phyloP scores from a whole-genome alignment of 2,797 vertebrate species.

The Alcedo atthis region DNA sequence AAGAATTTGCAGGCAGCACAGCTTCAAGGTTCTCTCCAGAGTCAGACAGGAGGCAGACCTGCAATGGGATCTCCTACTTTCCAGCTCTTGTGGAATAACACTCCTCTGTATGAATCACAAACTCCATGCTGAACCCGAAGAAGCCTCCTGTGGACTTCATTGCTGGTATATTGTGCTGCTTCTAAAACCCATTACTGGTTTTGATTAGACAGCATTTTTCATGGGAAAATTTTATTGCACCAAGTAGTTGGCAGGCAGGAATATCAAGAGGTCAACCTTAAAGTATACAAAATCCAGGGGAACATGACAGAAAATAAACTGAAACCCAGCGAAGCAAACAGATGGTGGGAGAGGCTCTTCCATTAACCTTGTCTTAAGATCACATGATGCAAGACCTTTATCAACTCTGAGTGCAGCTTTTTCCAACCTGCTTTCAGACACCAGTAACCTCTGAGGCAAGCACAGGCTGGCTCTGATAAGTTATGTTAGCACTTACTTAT shows the following conservation, averaged over 20 bases:
- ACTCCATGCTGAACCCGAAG: not conserved
- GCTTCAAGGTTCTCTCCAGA: not conserved
- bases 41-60: not conserved
- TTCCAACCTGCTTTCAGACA: not conserved
- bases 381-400: not conserved
- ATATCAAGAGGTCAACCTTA: not conserved
- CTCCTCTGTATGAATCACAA: not conserved
- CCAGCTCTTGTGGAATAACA: fast-evolving
- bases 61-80: not conserved
- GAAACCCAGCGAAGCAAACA: not conserved
- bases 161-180: not conserved
- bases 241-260: not conserved
- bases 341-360: not conserved
- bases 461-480: not conserved
- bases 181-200: not conserved
- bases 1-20: not conserved
- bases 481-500: not conserved
- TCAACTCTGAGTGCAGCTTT: not conserved
- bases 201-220: not conserved
- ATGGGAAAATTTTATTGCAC: not conserved
- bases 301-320: not conserved
- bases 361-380: not conserved
- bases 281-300: not conserved
- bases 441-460: not conserved
- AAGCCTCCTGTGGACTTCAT: not conserved